phyloP scores from a whole-genome alignment of 2,888 invertebrate genomes.

The Leptinotarsa rubiginosa region DNA sequence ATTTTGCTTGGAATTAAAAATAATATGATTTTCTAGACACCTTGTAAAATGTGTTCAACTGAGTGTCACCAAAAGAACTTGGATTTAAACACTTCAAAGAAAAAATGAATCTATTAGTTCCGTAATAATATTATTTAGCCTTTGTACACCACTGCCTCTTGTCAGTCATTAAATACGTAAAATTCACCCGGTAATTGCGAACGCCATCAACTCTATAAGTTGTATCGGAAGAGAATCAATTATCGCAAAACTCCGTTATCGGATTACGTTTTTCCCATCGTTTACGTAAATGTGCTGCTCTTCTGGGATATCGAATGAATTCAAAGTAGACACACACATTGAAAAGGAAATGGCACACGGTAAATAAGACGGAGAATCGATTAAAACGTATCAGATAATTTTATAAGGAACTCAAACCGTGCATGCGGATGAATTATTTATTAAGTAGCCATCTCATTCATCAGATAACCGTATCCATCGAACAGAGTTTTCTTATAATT shows the following conservation, averaged over 20 bases:
- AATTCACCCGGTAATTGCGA: neutral
- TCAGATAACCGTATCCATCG: neutral
- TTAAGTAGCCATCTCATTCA: neutral
- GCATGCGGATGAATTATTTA: neutral
- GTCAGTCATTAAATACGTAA: neutral
- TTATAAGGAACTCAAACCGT: neutral
- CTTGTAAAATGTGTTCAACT: no score
- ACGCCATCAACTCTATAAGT: neutral
- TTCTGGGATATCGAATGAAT: neutral
- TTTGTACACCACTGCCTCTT: neutral
- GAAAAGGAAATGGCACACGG: slow-evolving; percentile 9
- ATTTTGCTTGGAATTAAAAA: no score
- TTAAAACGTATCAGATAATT: neutral
- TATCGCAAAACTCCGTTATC: slow-evolving; percentile 14
- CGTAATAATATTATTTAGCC: no score
- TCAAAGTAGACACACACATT: neutral
- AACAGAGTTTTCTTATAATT: neutral
- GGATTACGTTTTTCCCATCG: slow-evolving; percentile 13
- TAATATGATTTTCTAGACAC: no score
- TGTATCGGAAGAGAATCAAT: slow-evolving; percentile 14
- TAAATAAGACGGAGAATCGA: slow-evolving; percentile 6
- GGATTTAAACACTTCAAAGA: no score
- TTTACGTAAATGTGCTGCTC: neutral
- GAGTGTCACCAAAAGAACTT: no score
- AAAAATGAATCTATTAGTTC: no score